Evolutionary conservation across 2,797 vertebrate genomes (phyloP).

Genomic region (Loris lydekkerianus): DNA sequence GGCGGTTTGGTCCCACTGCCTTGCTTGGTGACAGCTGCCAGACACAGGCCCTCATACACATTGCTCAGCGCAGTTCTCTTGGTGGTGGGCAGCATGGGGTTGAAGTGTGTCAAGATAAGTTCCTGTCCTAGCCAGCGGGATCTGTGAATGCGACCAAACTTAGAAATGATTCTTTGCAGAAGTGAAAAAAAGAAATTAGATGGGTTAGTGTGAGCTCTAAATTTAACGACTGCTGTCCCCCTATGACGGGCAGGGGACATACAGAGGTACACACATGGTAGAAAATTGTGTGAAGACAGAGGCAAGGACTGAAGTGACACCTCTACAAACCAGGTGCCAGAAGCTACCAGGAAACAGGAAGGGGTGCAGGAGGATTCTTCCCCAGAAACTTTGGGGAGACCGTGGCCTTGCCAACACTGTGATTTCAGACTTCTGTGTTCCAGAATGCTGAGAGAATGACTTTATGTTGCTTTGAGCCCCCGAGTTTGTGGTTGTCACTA

Average conservation of each 20-base stretch:
- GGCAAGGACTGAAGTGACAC: background rate
- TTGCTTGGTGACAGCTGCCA: background rate
- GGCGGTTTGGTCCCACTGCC: background rate
- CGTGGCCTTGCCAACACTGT: background rate
- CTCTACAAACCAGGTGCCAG: background rate
- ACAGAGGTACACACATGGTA: background rate
- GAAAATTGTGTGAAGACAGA: background rate
- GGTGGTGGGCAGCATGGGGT: background rate
- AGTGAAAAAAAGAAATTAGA: background rate
- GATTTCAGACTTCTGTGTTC: background rate
- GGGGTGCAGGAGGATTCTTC: background rate
- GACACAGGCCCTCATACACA: background rate
- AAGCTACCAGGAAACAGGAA: background rate
- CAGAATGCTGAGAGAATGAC: background rate
- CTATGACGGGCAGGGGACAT: background rate
- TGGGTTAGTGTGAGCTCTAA: background rate
- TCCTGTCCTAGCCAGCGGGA: background rate
- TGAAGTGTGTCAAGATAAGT: background rate
- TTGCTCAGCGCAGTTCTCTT: background rate
- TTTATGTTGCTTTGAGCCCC: background rate
- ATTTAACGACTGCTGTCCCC: background rate
- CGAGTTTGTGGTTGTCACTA: background rate
- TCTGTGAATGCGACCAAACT: background rate
- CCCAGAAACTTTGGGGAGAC: background rate
- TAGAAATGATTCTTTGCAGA: background rate